Evolutionary conservation across 2,797 vertebrate species (phyloP).

Genomic region (Paguma larvata): DNA sequence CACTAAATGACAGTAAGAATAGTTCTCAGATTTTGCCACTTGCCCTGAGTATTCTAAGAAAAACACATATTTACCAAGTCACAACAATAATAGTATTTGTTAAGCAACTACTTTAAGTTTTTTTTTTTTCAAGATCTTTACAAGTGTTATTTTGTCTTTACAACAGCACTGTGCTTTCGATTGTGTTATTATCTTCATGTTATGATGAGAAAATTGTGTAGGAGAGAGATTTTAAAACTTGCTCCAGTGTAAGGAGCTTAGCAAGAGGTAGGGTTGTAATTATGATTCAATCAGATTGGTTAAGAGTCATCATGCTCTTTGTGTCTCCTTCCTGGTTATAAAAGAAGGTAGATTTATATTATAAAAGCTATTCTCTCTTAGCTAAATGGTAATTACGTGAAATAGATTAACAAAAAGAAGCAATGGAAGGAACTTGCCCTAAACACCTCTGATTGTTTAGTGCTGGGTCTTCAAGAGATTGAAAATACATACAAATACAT

Average conservation of each 20-base stretch:
- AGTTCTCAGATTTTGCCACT: neutral
- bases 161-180: neutral
- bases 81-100: neutral
- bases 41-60: neutral
- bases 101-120: neutral
- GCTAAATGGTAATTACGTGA: neutral
- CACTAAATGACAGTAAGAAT: neutral
- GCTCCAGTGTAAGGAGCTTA: neutral
- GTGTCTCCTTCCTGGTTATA: neutral
- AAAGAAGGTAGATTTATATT: neutral
- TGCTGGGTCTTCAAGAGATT: neutral
- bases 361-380: neutral
- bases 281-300: conserved; percentile 29
- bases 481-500: conserved; percentile 49
- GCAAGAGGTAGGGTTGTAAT: neutral
- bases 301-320: neutral
- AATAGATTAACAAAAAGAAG: conserved; percentile 37
- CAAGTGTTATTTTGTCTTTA: conserved; percentile 1
- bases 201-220: conserved; percentile 43
- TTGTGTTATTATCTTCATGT: conserved; percentile 16
- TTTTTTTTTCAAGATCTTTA: neutral
- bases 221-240: conserved; percentile 40
- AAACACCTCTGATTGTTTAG: neutral
- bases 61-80: neutral
- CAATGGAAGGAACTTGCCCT: neutral